Evolutionary conservation across 2,888 invertebrate genomes (phyloP), one percentile per base, ranked within the genome.

Genomic region (Melitaea athalia): DNA sequence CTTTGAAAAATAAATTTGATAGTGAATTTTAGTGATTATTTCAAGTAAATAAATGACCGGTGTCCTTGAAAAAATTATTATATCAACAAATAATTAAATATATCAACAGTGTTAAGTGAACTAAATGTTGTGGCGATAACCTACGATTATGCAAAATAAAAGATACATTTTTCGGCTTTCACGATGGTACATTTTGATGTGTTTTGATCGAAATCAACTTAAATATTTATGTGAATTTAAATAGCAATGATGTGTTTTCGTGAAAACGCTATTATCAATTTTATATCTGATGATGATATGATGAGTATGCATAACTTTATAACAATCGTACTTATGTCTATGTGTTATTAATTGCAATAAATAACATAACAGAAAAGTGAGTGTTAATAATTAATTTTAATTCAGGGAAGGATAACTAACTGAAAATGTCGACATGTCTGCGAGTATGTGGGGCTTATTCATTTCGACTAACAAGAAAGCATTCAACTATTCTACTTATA

Each of bases 371-470:
- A 42, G 47, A 53, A 10, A 43, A 43, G 59, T 24, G 17, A 55
- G 49, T 33, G 53, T 12, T 63, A 10, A 61, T 17, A 6, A 38
- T 31, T 62, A 67, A 67, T n/a, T 49, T 6, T 0, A 49, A 61
- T 70, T 73, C 69, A 77, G 69, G 89, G 79, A 76, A 91, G 91
- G 91, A 79, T 72, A 78, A 75, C 75, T 78, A 78, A 75, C 75
- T 78, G 78, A 89, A 83, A 76, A 92, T 92, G 91, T 80, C 83
- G 84, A 85, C 81, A 87, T 92, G 92, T 79, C 76, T 89, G 73
- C 84, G 87, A 74, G 85, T 91, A 79, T 89, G 84, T 77, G 85
- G 90, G 69, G 90, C 91, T 59, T 92, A 91, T 80, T 87, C 88
- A 69, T 89, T 85, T 82, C 84, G 91, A 72, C 77, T 91, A 71